Evolutionary conservation across 2,797 vertebrate species (phyloP).

Genomic region (Nannoperca obscura): DNA sequence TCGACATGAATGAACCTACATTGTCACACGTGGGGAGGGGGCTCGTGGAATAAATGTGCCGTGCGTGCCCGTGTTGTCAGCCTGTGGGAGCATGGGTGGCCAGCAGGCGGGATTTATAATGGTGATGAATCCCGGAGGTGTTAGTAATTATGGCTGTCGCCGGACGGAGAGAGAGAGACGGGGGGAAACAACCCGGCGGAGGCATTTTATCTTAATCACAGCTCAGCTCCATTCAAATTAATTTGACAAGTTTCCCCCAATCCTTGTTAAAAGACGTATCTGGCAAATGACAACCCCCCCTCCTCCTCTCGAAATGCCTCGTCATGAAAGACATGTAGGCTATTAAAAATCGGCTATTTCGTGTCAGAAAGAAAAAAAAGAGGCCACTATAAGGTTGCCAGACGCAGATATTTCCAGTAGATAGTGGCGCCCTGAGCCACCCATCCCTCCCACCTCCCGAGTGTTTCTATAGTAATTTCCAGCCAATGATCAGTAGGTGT

Average conservation of each 20-base stretch:
- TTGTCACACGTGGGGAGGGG: constrained; percentile 35
- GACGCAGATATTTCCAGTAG: constrained; percentile 71
- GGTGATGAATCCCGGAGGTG: constrained; percentile 84
- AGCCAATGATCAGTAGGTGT: constrained; percentile 95
- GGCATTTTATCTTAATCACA: constrained; percentile 87
- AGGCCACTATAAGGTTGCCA: constrained; percentile 57
- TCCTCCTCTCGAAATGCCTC: constrained; percentile 58
- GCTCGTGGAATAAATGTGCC: constrained; percentile 66
- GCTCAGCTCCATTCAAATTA: constrained; percentile 85
- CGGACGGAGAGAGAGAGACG: constrained; percentile 57
- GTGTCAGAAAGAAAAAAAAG: background rate
- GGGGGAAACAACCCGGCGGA: constrained; percentile 59
- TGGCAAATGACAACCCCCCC: constrained; percentile 63
- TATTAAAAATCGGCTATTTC: constrained; percentile 6
- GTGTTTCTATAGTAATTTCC: constrained; percentile 93
- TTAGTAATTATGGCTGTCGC: constrained; percentile 84
- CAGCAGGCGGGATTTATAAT: constrained; percentile 84
- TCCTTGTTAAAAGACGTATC: constrained; percentile 80
- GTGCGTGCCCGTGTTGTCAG: constrained; percentile 63
- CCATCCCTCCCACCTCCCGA: constrained; percentile 84
- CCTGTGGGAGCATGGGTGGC: constrained; percentile 74
- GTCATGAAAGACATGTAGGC: constrained; percentile 64
- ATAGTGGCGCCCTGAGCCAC: constrained; percentile 81
- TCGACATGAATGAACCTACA: constrained; percentile 56
- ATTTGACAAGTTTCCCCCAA: constrained; percentile 85